phyloP scores from a whole-genome alignment of 2,113 vertebrate species.

The Recurvirostra avosetta region DNA sequence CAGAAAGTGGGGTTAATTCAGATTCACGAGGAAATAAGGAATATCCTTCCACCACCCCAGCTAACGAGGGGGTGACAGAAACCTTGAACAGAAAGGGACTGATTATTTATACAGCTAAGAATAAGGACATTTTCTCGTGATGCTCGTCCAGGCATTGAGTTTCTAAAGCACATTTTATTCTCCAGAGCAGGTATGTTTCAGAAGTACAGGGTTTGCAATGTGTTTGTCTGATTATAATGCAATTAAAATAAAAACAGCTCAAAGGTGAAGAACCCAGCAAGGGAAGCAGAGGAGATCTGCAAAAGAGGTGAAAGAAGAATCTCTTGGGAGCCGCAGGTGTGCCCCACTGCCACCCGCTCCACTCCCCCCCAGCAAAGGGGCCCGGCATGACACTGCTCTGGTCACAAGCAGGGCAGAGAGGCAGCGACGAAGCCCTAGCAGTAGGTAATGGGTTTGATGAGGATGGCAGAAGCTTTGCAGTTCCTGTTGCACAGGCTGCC shows the following conservation, averaged over 20 bases:
- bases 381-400: background rate
- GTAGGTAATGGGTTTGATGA: background rate
- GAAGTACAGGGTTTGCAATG: background rate
- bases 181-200: background rate
- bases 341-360: fast-evolving
- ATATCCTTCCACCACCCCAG: background rate
- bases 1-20: background rate
- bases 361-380: background rate
- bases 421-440: background rate
- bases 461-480: constrained; percentile 3
- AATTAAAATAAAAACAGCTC: background rate
- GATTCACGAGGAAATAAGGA: background rate
- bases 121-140: background rate
- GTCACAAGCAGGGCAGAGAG: background rate
- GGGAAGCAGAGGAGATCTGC: background rate
- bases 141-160: background rate
- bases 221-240: background rate
- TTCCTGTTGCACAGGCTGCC: background rate
- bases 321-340: background rate
- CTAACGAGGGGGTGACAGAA: background rate
- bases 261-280: background rate
- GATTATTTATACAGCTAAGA: background rate
- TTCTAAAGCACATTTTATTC: background rate
- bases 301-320: background rate
- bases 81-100: background rate